These are phyloP conservation scores for Mythimna loreyi DNA, from an alignment of 2,888 invertebrate species.

Conservation along the genomic window DNA sequence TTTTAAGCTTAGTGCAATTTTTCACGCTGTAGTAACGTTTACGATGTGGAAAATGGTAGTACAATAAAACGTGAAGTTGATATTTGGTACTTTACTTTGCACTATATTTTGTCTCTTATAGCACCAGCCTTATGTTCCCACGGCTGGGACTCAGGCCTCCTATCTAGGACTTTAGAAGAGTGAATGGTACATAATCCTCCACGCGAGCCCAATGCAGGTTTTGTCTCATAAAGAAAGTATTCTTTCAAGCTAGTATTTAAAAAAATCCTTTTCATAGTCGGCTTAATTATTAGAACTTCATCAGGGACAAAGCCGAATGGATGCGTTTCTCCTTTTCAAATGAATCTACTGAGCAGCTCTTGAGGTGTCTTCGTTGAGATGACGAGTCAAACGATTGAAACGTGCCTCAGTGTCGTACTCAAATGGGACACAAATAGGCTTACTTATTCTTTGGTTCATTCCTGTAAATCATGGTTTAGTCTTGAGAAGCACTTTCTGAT, in stretches of 20 bases:
- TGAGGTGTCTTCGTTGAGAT: slow-evolving; percentile 38
- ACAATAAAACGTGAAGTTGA: slow-evolving; percentile 24
- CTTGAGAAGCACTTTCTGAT: neutral
- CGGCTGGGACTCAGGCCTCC: too few relatives aligned
- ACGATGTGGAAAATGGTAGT: slow-evolving; percentile 19
- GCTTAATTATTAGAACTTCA: slow-evolving; percentile 5
- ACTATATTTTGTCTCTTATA: slow-evolving; percentile 12
- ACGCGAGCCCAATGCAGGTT: too few relatives aligned
- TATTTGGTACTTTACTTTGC: slow-evolving; percentile 11
- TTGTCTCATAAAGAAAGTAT: too few relatives aligned
- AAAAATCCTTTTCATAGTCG: neutral
- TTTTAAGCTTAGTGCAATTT: slow-evolving; percentile 47
- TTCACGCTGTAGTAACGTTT: slow-evolving; percentile 36
- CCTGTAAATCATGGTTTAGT: too few relatives aligned
- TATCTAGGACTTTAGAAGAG: too few relatives aligned
- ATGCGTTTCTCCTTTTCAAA: slow-evolving; percentile 30
- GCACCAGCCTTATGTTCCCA: too few relatives aligned
- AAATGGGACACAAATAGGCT: neutral
- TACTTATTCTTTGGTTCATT: too few relatives aligned
- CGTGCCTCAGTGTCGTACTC: slow-evolving; percentile 48
- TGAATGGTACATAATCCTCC: too few relatives aligned
- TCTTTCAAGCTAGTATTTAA: neutral
- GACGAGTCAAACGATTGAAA: slow-evolving; percentile 30
- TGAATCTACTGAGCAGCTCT: slow-evolving; percentile 35
- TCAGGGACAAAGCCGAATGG: neutral